Evolutionary conservation across 2,113 vertebrate species (phyloP).

Genomic region (Thalassoma bifasciatum): DNA sequence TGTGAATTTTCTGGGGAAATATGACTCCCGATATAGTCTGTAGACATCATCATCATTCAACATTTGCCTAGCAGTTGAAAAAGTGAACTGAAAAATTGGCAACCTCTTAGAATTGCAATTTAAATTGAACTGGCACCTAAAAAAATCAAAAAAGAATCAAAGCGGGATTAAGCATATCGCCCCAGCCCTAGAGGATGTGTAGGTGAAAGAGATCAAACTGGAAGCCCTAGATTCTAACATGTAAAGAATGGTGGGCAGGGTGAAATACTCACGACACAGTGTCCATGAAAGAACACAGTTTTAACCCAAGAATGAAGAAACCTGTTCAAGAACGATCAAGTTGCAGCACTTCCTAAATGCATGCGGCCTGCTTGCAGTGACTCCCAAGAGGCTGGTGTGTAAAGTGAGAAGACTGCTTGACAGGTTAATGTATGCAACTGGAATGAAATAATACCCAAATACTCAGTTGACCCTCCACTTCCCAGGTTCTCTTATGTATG

Average conservation of each 20-base stretch:
- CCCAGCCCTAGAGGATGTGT: too few species aligned
- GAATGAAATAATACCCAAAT: constrained; percentile 82
- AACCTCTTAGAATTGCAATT: too few species aligned
- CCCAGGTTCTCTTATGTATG: constrained; percentile 43
- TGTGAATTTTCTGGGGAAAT: too few species aligned
- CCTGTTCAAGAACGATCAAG: constrained; percentile 54
- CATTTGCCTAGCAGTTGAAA: too few species aligned
- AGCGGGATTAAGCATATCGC: too few species aligned
- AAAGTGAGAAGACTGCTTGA: constrained; percentile 80
- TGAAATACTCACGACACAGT: constrained; percentile 27
- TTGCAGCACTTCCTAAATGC: constrained; percentile 74
- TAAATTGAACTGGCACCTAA: too few species aligned
- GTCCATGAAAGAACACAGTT: constrained; percentile 36
- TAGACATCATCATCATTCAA: too few species aligned
- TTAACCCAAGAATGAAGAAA: constrained; percentile 54
- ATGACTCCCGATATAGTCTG: too few species aligned
- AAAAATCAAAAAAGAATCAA: too few species aligned
- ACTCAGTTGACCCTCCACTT: constrained; percentile 60
- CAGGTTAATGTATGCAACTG: constrained; percentile 85
- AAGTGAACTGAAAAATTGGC: too few species aligned
- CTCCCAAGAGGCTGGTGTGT: constrained; percentile 72
- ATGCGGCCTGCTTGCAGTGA: constrained; percentile 63
- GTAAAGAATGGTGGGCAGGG: constrained; percentile 21
- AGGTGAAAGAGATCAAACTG: constrained; percentile 27
- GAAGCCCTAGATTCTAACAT: constrained; percentile 15